Conservation (phyloP, 2,888 invertebrate species). For the Helicoverpa assulta region DNA sequence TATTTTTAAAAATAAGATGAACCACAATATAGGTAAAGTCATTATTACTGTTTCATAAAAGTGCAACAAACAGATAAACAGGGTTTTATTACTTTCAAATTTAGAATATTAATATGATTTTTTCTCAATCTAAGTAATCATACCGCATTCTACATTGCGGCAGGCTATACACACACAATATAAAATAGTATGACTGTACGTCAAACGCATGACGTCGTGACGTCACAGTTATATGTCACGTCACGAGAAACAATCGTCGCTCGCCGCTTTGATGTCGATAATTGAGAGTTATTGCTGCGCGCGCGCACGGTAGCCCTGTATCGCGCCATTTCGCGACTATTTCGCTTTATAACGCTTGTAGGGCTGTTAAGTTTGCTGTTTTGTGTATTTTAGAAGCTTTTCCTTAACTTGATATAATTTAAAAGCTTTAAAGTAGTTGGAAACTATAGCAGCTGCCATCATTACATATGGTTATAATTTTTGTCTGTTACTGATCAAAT, state of each 20-base stretch:
- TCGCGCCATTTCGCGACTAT: constrained; percentile 48
- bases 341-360: constrained; percentile 36
- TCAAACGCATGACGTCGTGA: constrained; percentile 21
- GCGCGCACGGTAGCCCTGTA: constrained; percentile 55
- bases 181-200: constrained; percentile 12
- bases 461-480: too few species aligned
- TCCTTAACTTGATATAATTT: too few species aligned
- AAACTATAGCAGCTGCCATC: too few species aligned
- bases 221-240: constrained; percentile 35
- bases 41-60: too few species aligned
- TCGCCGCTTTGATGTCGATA: constrained; percentile 64
- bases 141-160: neutral
- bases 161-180: constrained; percentile 3
- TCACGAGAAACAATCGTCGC: constrained; percentile 48
- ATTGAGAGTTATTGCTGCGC: constrained; percentile 69
- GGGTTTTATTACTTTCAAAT: too few species aligned
- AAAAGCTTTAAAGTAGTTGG: too few species aligned
- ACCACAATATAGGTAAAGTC: too few species aligned
- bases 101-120: neutral
- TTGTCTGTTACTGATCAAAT: too few species aligned
- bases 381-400: neutral
- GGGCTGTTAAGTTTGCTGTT: constrained; percentile 40
- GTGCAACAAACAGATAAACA: too few species aligned
- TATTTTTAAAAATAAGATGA: too few species aligned
- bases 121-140: neutral